Conservation (phyloP, 2,113 vertebrate species). For the Paramormyrops kingsleyae region DNA sequence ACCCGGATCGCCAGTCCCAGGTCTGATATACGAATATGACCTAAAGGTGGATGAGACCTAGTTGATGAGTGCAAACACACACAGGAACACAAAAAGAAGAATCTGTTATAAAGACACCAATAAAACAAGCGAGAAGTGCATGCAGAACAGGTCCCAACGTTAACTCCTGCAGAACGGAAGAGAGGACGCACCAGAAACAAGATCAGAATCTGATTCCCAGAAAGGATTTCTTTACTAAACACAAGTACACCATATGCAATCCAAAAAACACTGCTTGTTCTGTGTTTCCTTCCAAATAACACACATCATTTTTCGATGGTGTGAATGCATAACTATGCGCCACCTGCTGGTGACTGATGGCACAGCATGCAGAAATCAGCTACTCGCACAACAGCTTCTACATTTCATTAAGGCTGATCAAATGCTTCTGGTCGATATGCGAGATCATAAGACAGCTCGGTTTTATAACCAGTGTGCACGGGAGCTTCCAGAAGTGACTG, state of each 20-base stretch:
- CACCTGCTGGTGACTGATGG: not conserved
- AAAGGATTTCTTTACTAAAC: not conserved
- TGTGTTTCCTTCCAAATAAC: not conserved
- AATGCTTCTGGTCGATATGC: not conserved
- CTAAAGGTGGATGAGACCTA: constrained; percentile 45
- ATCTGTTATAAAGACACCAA: not conserved
- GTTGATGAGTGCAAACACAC: not conserved
- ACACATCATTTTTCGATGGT: not conserved
- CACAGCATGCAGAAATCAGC: not conserved
- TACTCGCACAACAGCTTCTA: not conserved
- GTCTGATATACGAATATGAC: constrained; percentile 87
- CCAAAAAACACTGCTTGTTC: not conserved
- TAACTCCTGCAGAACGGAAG: not conserved
- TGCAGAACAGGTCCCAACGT: not conserved
- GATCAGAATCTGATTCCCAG: not conserved
- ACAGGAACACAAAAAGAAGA: not conserved
- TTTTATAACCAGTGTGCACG: not conserved
- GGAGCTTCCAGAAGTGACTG: not conserved
- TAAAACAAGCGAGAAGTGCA: not conserved
- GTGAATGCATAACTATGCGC: not conserved
- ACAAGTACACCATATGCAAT: no score
- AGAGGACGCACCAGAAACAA: not conserved
- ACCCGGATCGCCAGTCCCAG: constrained; percentile 82
- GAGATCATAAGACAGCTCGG: not conserved
- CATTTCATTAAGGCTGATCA: not conserved